A percentile compares a stretch with the other conserved stretches of the same genome.
Conservation (phyloP, 2,888 invertebrate species). For the Physocephala rufipes region DNA sequence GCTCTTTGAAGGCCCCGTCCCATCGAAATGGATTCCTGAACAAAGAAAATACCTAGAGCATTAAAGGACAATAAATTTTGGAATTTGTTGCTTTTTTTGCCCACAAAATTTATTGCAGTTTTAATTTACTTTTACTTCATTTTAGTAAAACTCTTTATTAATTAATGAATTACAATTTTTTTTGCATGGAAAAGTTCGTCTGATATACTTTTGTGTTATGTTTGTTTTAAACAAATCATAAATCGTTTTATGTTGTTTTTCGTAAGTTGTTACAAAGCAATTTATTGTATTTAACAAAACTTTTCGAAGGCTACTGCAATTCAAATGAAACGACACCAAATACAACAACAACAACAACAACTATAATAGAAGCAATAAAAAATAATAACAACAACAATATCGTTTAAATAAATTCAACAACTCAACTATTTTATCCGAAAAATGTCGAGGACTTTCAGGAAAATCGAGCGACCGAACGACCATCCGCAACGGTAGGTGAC, state of each 20-base stretch:
- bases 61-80: too few species aligned
- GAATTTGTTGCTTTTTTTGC: too few species aligned
- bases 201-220: not conserved
- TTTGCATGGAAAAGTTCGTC: not conserved
- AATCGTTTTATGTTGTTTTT: constrained; percentile 4
- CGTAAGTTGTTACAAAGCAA: constrained; percentile 14
- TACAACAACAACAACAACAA: constrained; percentile 11
- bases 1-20: too few species aligned
- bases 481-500: not conserved
- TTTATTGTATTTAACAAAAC: constrained; percentile 13
- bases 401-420: not conserved
- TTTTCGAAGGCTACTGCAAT: constrained; percentile 1
- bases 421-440: constrained; percentile 6
- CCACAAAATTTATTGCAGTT: too few species aligned
- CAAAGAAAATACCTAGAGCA: too few species aligned
- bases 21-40: too few species aligned
- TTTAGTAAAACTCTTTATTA: too few species aligned
- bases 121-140: too few species aligned
- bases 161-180: too few species aligned
- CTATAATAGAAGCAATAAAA: not conserved
- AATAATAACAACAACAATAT: not conserved
- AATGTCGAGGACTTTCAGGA: not conserved
- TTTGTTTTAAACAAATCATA: not conserved
- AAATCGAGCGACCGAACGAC: not conserved
- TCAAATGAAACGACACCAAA: not conserved